Evolutionary conservation across 2,113 vertebrate species (phyloP), one percentile per base, ranked within the genome.

Genomic region (Poeciliopsis occidentalis): DNA sequence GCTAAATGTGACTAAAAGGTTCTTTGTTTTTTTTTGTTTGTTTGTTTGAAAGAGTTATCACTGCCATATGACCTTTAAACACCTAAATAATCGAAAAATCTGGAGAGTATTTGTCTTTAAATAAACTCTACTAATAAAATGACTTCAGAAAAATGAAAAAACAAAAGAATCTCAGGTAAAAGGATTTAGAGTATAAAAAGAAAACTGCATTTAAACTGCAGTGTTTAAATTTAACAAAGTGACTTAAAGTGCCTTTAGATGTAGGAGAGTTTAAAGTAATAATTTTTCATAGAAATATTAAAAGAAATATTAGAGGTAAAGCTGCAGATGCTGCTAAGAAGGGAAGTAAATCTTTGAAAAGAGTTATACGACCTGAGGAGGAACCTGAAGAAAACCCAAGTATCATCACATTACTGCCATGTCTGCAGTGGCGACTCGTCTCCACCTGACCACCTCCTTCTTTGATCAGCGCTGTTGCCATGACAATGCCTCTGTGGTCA

Each of bases 401-500:
- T 22, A 51, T 8, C 64, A 66, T 63, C 31, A 24, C 72, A 47
- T 27, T 34, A 4, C 54, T 0, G 72, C 67, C 27, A 3, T n/a
- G 19, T 26, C 37, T 44, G 37, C 37, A 26, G 34, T 26, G 1
- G 29, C 29, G 61, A 75, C 65, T 51, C 22, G 8, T 32, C 76
- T 37, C 34, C 69, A 78, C 13, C 66, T n/a, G 17, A 73, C 0
- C 13, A 2, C 60, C 66, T 67, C 80, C 11, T 72, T 72, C 64
- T 81, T 75, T 4, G 60, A 81, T 39, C 72, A 79, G 68, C 26
- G 62, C 64, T 0, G 87, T 92, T 83, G 65, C 91, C 64, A 86
- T 82, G 78, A 85, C 75, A 79, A 89, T 76, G 1, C 62, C 83
- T 87, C 87, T 81, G 65, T 66, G 87, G 77, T 64, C 91, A 84